Evolutionary conservation across 2,888 invertebrate genomes (phyloP).

Genomic region (Drosophila maculinotata): DNA sequence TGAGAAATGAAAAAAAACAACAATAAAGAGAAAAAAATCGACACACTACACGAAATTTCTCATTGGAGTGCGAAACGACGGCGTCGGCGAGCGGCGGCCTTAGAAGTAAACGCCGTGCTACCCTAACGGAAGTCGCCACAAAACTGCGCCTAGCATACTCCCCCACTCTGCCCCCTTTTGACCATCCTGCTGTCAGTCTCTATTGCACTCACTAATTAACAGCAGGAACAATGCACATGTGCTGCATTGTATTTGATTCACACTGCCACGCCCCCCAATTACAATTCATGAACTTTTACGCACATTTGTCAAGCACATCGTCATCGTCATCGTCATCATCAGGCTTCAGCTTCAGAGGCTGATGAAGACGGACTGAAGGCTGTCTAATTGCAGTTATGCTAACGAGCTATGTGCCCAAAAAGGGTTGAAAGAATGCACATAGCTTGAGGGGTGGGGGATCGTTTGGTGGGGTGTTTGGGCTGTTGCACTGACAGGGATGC

Average conservation of each 20-base stretch:
- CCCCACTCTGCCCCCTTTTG: not conserved
- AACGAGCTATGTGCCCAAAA: slow-evolving; percentile 56
- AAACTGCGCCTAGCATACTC: not conserved
- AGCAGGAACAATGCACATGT: slow-evolving; percentile 43
- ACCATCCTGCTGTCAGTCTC: not conserved
- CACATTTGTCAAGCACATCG: slow-evolving; percentile 72
- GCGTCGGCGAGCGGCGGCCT: no score
- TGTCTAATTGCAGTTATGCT: slow-evolving; percentile 75
- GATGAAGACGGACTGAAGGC: slow-evolving; percentile 10
- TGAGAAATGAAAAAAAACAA: slow-evolving; percentile 18
- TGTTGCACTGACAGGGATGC: slow-evolving; percentile 33
- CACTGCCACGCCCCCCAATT: slow-evolving; percentile 53
- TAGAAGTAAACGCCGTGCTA: slow-evolving; percentile 68
- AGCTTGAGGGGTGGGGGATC: not conserved
- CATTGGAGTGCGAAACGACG: slow-evolving; percentile 72
- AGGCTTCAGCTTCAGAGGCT: not conserved
- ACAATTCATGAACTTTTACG: slow-evolving; percentile 75
- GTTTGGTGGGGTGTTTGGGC: not conserved
- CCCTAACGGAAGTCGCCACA: slow-evolving; percentile 44
- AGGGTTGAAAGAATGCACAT: slow-evolving; percentile 27
- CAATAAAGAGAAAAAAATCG: slow-evolving; percentile 43
- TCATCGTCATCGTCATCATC: slow-evolving; percentile 5
- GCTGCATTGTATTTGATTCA: slow-evolving; percentile 24
- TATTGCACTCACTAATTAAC: slow-evolving; percentile 44
- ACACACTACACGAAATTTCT: slow-evolving; percentile 73